Evolutionary conservation across 2,888 invertebrate species (phyloP), one percentile per base, ranked within the genome.

Genomic region (Scrobipalpa costella): DNA sequence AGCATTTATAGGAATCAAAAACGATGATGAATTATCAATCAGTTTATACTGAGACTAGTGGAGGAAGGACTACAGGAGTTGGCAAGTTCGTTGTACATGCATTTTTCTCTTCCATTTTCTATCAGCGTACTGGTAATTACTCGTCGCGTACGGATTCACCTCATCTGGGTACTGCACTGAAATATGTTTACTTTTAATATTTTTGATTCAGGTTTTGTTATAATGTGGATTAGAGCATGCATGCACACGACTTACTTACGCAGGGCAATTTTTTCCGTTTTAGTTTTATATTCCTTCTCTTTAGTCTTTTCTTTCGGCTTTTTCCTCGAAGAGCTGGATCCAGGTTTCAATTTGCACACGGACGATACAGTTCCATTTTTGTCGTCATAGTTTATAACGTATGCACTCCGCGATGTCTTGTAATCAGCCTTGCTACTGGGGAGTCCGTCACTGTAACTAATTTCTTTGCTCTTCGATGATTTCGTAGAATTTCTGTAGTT

Each of bases 161-260:
- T 79, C 84, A 75, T 85, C 85, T 77, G 81, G 81, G 70, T 79
- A 79, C 79, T 88, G 85, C 84, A 88, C 90, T 90, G 91, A 91
- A 91, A 90, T 77, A 81, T 85, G 79, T 85, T 83, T 78, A 85
- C 80, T 80, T 82, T 81, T 80, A 74, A 83, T 73, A 79, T 77
- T 77, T 76, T 77, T 72, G 75, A 44, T 77, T 72, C 74, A 74
- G 75, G 75, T 52, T 73, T 81, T 79, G 80, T 82, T 83, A 82
- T 78, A 75, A 75, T 77, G 75, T 80, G 76, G 67, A 78, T 78
- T 79, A 82, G 78, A 75, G 74, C 75, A 80, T 77, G 83, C 84
- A 86, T 83, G 86, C 82, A 87, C 78, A 79, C 79, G 73, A 74
- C 82, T 85, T 91, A 91, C 89, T 90, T 91, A 90, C 90, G 88